A percentile compares a stretch with the other conserved stretches of the same genome.
Conservation (phyloP, 1,140 invertebrate species). For the Nasonia giraulti region DNA sequence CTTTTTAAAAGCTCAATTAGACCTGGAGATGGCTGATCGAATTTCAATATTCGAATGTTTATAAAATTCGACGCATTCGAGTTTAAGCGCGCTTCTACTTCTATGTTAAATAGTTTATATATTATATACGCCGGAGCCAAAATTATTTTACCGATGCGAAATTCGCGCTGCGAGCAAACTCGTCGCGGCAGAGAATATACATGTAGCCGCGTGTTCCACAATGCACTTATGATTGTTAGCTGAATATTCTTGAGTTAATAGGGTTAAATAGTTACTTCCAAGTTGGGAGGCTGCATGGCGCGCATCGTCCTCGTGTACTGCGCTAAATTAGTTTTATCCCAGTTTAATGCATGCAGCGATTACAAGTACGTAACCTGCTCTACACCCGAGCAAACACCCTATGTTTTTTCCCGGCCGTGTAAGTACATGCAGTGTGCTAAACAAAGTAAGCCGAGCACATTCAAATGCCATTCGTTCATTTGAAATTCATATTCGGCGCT, state of each 20-base stretch:
- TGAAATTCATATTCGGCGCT: constrained; percentile 53
- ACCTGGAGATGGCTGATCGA: no score
- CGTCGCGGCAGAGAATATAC: no score
- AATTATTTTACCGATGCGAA: background rate
- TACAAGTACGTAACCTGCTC: background rate
- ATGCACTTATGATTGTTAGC: background rate
- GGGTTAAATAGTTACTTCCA: background rate
- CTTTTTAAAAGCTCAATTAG: no score
- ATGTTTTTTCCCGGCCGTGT: no score
- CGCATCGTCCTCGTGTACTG: background rate
- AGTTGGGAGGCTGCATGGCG: no score
- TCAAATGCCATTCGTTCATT: background rate
- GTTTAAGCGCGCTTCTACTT: no score
- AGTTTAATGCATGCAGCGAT: background rate
- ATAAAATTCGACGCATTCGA: no score
- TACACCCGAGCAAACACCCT: background rate
- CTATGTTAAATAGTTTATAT: no score
- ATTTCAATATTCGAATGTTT: no score
- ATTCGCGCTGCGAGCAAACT: background rate
- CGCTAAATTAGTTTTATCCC: background rate
- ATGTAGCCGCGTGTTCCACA: background rate
- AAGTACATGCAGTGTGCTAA: no score
- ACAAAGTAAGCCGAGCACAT: no score
- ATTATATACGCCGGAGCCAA: background rate
- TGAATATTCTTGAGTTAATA: background rate